phyloP scores from a whole-genome alignment of 2,113 vertebrate species.

The Nothocercus julius region DNA sequence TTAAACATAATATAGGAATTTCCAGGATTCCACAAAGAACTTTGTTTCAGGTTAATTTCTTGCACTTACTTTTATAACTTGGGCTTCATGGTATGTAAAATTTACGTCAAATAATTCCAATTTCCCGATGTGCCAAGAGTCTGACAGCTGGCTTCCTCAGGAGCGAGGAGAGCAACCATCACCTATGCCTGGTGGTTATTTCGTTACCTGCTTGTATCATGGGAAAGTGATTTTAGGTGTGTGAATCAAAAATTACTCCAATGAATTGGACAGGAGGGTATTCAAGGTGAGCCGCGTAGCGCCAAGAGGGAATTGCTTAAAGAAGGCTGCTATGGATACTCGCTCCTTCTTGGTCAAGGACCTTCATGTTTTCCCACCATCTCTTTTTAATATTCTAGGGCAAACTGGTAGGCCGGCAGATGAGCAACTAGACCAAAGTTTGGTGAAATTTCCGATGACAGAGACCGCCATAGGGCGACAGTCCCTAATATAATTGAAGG shows the following conservation, averaged over 20 bases:
- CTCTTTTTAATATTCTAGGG: not conserved
- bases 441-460: not conserved
- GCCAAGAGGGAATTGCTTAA: not conserved
- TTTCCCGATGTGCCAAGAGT: fast-evolving
- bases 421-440: not conserved
- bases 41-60: not conserved
- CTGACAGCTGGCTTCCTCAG: not conserved
- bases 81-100: fast-evolving
- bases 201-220: not conserved
- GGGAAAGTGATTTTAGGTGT: not conserved
- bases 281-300: not conserved
- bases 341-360: not conserved
- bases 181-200: not conserved
- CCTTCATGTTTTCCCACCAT: not conserved
- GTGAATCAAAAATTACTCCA: not conserved
- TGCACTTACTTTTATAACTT: not conserved
- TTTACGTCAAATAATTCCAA: not conserved
- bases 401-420: not conserved
- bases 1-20: fast-evolving
- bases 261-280: not conserved
- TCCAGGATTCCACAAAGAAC: not conserved
- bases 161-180: not conserved
- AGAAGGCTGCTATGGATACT: not conserved
- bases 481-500: not conserved
- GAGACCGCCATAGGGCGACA: not conserved